Evolutionary conservation across 2,797 vertebrate species (phyloP).

Genomic region (Distichodus sexfasciatus): DNA sequence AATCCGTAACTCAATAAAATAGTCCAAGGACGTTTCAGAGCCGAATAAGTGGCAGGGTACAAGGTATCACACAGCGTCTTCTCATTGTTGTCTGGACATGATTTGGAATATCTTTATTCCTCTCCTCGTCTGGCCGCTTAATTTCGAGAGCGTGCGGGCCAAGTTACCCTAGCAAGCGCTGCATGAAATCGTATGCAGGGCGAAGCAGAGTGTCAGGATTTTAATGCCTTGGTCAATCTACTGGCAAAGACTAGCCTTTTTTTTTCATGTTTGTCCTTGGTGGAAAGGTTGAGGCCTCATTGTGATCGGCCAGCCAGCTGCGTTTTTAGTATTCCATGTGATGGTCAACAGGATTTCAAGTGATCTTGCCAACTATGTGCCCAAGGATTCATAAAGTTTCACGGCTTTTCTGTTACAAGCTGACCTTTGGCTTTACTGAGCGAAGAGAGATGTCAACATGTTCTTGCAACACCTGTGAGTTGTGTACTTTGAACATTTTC

Average conservation of each 20-base stretch:
- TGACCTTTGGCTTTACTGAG: slow-evolving; percentile 25
- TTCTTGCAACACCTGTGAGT: too few relatives aligned
- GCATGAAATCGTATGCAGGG: slow-evolving; percentile 4
- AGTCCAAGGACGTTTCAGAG: slow-evolving; percentile 36
- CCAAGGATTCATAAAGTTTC: slow-evolving; percentile 26
- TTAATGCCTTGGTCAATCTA: slow-evolving; percentile 36
- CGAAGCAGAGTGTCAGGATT: slow-evolving; percentile 16
- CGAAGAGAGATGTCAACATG: too few relatives aligned
- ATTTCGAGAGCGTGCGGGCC: slow-evolving; percentile 9
- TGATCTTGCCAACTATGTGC: slow-evolving; percentile 26
- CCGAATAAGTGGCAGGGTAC: slow-evolving; percentile 26
- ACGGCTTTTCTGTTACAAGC: slow-evolving; percentile 22
- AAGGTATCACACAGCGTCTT: slow-evolving; percentile 19
- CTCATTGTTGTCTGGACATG: slow-evolving; percentile 3
- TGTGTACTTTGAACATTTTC: too few relatives aligned
- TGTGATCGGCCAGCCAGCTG: slow-evolving; percentile 25
- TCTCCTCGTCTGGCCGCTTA: background rate
- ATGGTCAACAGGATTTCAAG: slow-evolving; percentile 14
- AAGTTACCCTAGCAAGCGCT: slow-evolving; percentile 5
- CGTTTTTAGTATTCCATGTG: slow-evolving; percentile 22
- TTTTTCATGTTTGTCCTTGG: slow-evolving; percentile 33
- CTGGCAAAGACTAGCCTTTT: slow-evolving; percentile 13
- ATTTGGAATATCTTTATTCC: slow-evolving; percentile 36
- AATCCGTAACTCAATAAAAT: slow-evolving; percentile 47
- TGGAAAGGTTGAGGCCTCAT: slow-evolving; percentile 7